Conservation (phyloP, 2,888 invertebrate genomes). For the Urechis unicinctus region DNA sequence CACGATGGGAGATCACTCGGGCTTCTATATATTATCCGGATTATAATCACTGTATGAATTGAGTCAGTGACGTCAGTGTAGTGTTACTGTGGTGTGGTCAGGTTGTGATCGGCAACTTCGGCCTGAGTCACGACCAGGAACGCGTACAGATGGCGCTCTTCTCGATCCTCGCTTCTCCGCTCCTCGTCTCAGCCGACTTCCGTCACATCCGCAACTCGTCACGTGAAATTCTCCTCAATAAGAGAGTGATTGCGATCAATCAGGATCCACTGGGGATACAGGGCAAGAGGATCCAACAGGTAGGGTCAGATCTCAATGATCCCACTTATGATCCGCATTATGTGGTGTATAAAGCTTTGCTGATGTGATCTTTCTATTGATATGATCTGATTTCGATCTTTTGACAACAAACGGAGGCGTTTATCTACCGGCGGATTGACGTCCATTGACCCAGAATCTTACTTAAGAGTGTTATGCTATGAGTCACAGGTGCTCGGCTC, state of each 20-base stretch:
- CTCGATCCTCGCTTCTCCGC: conserved; percentile 88
- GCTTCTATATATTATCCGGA: too few species aligned
- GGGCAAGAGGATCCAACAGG: conserved; percentile 54
- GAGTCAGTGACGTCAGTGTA: not conserved
- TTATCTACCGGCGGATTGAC: too few species aligned
- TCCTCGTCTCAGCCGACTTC: conserved; percentile 89
- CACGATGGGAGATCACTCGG: not conserved
- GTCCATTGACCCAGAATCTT: too few species aligned
- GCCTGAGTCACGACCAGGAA: conserved; percentile 87
- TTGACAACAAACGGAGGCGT: too few species aligned
- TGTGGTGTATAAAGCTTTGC: too few species aligned
- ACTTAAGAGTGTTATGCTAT: too few species aligned
- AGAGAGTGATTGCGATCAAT: conserved; percentile 84
- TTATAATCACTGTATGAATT: too few species aligned
- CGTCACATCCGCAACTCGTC: conserved; percentile 80
- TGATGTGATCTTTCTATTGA: too few species aligned
- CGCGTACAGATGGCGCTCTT: conserved; percentile 95
- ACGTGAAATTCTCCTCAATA: conserved; percentile 86
- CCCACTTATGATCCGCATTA: not conserved
- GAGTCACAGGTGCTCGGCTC: too few species aligned
- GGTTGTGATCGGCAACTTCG: conserved; percentile 90
- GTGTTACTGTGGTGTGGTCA: conserved; percentile 50
- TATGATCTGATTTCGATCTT: too few species aligned
- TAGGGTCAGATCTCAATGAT: conserved; percentile 1
- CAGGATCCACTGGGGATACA: conserved; percentile 90